Evolutionary conservation across 2,797 vertebrate species (phyloP).

Genomic region (Heliangelus exortis): DNA sequence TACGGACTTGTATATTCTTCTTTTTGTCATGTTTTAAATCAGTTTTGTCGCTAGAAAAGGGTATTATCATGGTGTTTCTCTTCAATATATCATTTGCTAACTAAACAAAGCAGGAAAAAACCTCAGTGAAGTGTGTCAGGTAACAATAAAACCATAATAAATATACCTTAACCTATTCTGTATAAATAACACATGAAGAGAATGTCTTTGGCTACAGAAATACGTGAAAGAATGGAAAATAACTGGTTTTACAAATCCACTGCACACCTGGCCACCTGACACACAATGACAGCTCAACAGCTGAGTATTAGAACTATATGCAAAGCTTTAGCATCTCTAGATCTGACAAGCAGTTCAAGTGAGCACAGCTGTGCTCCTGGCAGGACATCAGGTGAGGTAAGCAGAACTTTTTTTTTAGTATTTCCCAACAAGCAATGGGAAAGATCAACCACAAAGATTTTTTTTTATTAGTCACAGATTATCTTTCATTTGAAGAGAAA

Average conservation of each 20-base stretch:
- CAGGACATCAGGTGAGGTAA: neutral
- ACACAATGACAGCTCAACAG: neutral
- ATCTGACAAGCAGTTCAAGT: neutral
- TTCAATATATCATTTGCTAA: conserved; percentile 18
- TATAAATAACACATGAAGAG: neutral
- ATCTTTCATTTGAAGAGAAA: neutral
- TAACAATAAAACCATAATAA: conserved; percentile 12
- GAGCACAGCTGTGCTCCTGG: neutral
- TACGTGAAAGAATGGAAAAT: conserved; percentile 6
- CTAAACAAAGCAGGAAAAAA: conserved; percentile 39
- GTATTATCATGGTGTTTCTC: neutral
- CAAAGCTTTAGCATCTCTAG: neutral
- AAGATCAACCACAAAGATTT: neutral
- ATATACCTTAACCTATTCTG: neutral
- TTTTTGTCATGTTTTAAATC: conserved; percentile 38
- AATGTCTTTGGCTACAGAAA: neutral
- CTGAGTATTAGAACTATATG: neutral
- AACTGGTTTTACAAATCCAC: neutral
- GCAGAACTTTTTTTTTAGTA: neutral
- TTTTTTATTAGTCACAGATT: neutral
- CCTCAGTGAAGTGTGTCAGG: neutral
- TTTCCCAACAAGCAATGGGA: neutral
- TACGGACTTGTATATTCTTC: neutral
- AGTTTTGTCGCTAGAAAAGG: conserved; percentile 28
- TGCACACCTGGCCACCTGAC: neutral